A percentile compares a stretch with the other conserved stretches of the same genome.
These are phyloP conservation scores for Botrylloides violaceus DNA, from an alignment of 23 tunicate genomes.

Conservation along the genomic window DNA sequence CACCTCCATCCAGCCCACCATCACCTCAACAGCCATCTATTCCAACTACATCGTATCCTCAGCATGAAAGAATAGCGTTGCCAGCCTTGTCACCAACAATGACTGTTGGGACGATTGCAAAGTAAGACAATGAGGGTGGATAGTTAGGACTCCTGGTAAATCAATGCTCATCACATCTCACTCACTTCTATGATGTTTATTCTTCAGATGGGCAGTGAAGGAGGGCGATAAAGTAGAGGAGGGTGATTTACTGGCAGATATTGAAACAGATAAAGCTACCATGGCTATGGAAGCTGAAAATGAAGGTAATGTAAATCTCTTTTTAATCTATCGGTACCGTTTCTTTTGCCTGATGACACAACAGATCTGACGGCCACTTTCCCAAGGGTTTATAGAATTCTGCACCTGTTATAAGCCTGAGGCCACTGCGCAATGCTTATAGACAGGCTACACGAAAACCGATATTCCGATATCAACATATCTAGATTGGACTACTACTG, in stretches of 20 bases:
- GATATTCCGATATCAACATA: too few species aligned
- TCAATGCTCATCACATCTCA: too few species aligned
- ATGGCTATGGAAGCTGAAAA: conserved; percentile 80
- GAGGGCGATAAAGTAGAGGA: conserved; percentile 87
- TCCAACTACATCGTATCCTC: conserved; percentile 42
- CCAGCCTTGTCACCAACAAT: conserved; percentile 99
- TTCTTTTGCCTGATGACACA: too few species aligned
- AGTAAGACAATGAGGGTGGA: conserved; percentile 28
- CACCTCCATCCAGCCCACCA: conserved; percentile 22
- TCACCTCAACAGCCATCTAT: conserved; percentile 8
- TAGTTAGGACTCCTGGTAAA: background rate
- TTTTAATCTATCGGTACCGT: too few species aligned
- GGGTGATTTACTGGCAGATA: conserved; percentile 84
- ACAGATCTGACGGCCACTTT: too few species aligned
- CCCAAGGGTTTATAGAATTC: too few species aligned
- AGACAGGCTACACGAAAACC: too few species aligned
- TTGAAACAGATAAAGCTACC: conserved; percentile 97
- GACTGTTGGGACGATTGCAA: conserved; percentile 82
- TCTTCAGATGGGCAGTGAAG: conserved; percentile 71
- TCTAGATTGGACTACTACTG: too few species aligned
- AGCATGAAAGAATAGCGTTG: conserved; percentile 53
- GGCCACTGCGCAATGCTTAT: too few species aligned
- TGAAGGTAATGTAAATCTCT: too few species aligned
- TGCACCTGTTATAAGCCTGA: too few species aligned
- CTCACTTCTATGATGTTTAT: too few species aligned